Conservation (phyloP, 2,797 vertebrate species). For the Clarias laeviceps region DNA sequence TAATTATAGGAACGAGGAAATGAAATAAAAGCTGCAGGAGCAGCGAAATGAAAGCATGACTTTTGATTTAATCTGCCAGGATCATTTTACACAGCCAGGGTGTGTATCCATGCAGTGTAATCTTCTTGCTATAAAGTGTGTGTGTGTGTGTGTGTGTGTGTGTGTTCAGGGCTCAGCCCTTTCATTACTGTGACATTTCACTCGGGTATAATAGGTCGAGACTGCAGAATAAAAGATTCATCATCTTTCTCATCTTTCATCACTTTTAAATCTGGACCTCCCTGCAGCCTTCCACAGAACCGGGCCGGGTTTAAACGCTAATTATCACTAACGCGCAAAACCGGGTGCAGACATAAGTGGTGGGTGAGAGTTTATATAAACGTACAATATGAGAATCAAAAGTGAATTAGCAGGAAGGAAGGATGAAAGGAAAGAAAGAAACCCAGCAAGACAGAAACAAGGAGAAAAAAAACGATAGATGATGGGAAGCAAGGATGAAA, state of each 20-base stretch:
- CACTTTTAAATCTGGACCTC: slow-evolving; percentile 9
- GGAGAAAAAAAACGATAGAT: too few species aligned
- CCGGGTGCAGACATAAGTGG: background rate
- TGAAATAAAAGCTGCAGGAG: background rate
- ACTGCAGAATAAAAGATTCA: background rate
- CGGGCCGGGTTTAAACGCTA: background rate
- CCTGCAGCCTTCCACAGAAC: background rate
- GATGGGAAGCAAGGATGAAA: too few species aligned
- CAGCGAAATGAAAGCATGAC: background rate
- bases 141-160: slow-evolving; percentile 12
- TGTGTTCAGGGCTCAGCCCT: slow-evolving; percentile 22
- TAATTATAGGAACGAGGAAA: background rate
- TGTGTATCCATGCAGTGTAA: background rate
- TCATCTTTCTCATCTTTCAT: slow-evolving; percentile 43
- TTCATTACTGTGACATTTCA: slow-evolving; percentile 28
- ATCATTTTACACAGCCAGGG: slow-evolving; percentile 14
- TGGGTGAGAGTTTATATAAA: background rate
- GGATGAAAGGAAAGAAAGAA: too few species aligned
- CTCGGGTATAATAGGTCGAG: slow-evolving; percentile 17
- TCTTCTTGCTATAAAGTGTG: slow-evolving; percentile 11
- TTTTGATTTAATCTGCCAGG: slow-evolving; percentile 21
- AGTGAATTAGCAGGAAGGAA: background rate
- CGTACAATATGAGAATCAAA: background rate
- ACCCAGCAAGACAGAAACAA: too few species aligned
- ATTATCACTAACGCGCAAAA: background rate